Base-by-base conservation (phyloP, 2,888 invertebrate genomes). In the Lapara coniferarum region DNA sequence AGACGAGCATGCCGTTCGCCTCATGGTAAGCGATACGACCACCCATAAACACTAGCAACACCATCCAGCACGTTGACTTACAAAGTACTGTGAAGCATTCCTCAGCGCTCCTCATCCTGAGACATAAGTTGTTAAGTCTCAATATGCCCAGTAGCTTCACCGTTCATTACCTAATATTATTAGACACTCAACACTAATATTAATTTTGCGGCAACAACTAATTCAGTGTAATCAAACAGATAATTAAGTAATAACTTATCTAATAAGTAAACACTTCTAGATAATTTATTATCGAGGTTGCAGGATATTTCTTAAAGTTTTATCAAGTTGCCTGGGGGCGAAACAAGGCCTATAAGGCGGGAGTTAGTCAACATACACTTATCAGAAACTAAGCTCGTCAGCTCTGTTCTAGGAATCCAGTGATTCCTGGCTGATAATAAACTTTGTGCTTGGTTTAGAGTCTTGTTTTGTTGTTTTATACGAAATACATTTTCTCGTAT, bases 351-450 rank as follows among this genome's bases (percentile, higher is more conserved):
- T 49, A 49, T 49, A 63, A 63, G 63, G 16, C 63, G 6, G 55
- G 13, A 63, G 19, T 19, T 49, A 49, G 63, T 49, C 63, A 16
- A 13, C 63, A 46, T 13, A 46, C 10, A 63, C 49, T 63, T 63
- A 63, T 63, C 63, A 63, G 63, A 37, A 30, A 30, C 63, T 63
- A 63, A 49, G 59, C 59, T 16, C 19, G 55, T n/a, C 46, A 44
- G 49, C 49, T 19, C 7, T 0, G 63, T 19, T 13, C 57, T 30
- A 37, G 14, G 49, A 19, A 63, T 12, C 16, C 63, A 19, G 49
- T 25, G 12, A 46, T 63, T 63, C 10, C 49, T 13, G 13, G 46
- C 12, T 49, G 63, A 63, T 63, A 63, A 59, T 19, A 19, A 55
- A 19, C 55, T 55, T 55, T 46, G 19, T 63, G 19, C 12, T 46